Evolutionary conservation across 1,140 invertebrate species (phyloP), one percentile per base, ranked within the genome.

Genomic region (Saccostrea cuccullata): DNA sequence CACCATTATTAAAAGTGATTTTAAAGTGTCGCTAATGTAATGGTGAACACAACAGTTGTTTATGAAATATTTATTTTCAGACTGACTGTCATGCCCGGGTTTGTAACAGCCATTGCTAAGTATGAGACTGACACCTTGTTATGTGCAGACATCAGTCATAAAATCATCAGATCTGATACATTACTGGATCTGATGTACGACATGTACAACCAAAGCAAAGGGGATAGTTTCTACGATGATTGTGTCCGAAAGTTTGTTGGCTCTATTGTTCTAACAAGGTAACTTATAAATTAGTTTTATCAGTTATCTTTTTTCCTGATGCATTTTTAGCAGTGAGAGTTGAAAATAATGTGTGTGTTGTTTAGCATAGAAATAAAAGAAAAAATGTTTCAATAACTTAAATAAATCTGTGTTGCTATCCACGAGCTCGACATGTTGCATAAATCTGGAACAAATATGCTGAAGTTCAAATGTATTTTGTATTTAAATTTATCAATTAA

Each of bases 41-140:
- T 47, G 9, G 5, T 47, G 47, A 47, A 47, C 47, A n/a, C 15
- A 20, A 64, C 17, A n/a, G 15, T 64, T 60, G 17, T 64, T n/a
- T 64, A n/a, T 64, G 17, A 47, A 26, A 30, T 83, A 12, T 83
- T 55, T 20, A 15, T 58, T 87, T 88, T 20, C 58, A 90, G 89
- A 56, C 64, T 88, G 12, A n/a, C 60, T 26, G 96, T 99, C 23
- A 98, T 98, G 97, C 98, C 94, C 84, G 97, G 97, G 0, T 98
- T 97, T 94, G 96, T 98, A 0, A 98, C 98, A 3, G 96, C 97
- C 0, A 96, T 98, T 20, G 96, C 97, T 91, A 97, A 97, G 93
- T 97, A 96, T 90, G 97, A 98, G 94, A 97, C 96, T 56, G 98
- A 98, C 12, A 94, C 99, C 0, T 97, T 98, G 96, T 94, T 99